A percentile compares a stretch with the other conserved stretches of the same genome.
These are phyloP conservation scores for Dinocampus coccinellae DNA, from an alignment of 2,888 invertebrate genomes.

Conservation along the genomic window DNA sequence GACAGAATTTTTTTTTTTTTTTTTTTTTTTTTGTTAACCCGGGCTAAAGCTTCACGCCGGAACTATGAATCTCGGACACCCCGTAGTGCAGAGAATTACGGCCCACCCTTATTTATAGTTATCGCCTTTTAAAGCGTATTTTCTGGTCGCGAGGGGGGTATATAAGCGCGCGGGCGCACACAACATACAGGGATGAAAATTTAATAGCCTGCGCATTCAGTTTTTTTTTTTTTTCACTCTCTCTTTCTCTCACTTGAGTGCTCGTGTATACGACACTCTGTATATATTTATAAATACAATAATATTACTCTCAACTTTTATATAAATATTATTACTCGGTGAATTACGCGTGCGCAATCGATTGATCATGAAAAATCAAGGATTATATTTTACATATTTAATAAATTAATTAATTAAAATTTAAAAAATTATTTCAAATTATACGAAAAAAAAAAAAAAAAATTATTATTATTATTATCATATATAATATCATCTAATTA, in stretches of 20 bases:
- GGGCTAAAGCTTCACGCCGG: constrained; percentile 28
- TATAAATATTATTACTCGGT: neutral
- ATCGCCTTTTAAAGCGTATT: constrained; percentile 55
- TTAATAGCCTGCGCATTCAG: constrained; percentile 39
- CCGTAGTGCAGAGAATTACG: constrained; percentile 49
- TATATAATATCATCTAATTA: too few species aligned
- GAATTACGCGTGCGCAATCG: neutral
- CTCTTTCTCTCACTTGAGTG: constrained; percentile 29
- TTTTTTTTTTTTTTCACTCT: too few species aligned
- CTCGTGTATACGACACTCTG: constrained; percentile 24
- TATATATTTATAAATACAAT: constrained; percentile 3
- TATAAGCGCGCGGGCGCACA: constrained; percentile 12
- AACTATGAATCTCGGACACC: constrained; percentile 49
- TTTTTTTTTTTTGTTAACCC: constrained; percentile 7
- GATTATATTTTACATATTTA: too few species aligned
- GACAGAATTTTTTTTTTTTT: neutral
- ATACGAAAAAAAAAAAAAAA: too few species aligned
- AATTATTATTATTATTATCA: too few species aligned
- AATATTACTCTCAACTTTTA: neutral
- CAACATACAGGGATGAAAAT: constrained; percentile 42
- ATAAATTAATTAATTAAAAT: too few species aligned
- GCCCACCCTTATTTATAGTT: constrained; percentile 54
- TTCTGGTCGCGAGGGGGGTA: constrained; percentile 47
- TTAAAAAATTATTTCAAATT: neutral
- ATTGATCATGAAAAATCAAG: constrained; percentile 7